Evolutionary conservation across 2,113 vertebrate genomes (phyloP).

Genomic region (Eolophus roseicapilla): DNA sequence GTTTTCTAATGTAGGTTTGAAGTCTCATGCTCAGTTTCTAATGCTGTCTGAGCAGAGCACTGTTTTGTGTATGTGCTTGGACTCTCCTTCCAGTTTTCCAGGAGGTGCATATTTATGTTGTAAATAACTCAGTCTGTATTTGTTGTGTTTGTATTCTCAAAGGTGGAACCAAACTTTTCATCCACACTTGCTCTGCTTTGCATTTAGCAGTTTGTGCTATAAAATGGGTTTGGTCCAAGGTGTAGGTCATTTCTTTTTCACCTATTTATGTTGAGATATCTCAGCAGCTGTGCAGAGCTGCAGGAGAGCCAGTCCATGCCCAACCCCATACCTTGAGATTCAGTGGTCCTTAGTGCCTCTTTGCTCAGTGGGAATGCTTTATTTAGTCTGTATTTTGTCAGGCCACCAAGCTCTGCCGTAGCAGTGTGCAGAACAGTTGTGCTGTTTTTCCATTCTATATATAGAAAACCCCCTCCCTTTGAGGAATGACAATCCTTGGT

Average conservation of each 20-base stretch:
- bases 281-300: background rate
- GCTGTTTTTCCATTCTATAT: background rate
- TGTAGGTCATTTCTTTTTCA: accelerated
- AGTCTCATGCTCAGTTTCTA: background rate
- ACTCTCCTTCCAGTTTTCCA: background rate
- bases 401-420: background rate
- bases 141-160: background rate
- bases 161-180: background rate
- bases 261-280: background rate
- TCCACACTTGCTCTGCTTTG: background rate
- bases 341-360: background rate
- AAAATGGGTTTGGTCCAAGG: background rate
- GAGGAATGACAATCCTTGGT: background rate
- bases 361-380: background rate
- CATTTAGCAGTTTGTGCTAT: background rate
- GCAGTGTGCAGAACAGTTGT: background rate
- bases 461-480: background rate
- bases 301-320: background rate
- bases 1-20: background rate
- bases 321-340: background rate
- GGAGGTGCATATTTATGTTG: background rate
- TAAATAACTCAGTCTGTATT: background rate
- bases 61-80: background rate
- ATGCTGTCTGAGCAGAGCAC: accelerated
- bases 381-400: background rate